Conservation (phyloP, 92 coral and sea anemone genomes). For the Porites divaricata region DNA sequence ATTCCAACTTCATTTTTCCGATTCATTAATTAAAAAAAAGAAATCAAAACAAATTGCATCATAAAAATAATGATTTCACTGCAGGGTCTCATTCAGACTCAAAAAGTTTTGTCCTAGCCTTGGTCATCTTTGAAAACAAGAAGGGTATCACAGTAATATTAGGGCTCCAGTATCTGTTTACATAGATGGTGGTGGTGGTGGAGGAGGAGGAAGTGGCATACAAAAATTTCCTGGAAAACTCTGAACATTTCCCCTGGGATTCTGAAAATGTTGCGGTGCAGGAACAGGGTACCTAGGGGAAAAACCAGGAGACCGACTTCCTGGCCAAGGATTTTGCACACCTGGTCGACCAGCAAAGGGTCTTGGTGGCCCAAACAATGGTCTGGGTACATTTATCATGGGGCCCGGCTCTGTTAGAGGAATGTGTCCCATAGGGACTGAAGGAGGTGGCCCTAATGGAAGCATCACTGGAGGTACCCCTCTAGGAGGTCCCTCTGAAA, state of each 20-base stretch:
- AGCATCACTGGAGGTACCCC: conserved; percentile 10
- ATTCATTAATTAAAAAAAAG: too few species aligned
- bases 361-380: background rate
- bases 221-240: conserved; percentile 11
- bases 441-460: too few species aligned
- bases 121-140: too few species aligned
- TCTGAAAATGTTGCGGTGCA: background rate
- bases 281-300: conserved; percentile 8
- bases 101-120: too few species aligned
- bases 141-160: too few species aligned
- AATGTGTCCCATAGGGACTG: conserved; percentile 7
- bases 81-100: too few species aligned
- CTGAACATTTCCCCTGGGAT: conserved; percentile 2
- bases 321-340: conserved; percentile 20
- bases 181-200: background rate
- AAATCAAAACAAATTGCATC: too few species aligned
- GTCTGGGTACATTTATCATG: conserved; percentile 1
- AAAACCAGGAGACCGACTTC: conserved; percentile 16
- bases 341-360: background rate
- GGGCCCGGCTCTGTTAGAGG: conserved; percentile 8
- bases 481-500: conserved; percentile 11
- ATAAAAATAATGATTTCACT: too few species aligned
- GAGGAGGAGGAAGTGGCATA: conserved; percentile 11
- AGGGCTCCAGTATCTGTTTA: too few species aligned
- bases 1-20: too few species aligned